Percentiles rank a stretch among this genome's conserved stretches.
Conservation (phyloP, 2,113 vertebrate species). For the Hemichromis elongatus region DNA sequence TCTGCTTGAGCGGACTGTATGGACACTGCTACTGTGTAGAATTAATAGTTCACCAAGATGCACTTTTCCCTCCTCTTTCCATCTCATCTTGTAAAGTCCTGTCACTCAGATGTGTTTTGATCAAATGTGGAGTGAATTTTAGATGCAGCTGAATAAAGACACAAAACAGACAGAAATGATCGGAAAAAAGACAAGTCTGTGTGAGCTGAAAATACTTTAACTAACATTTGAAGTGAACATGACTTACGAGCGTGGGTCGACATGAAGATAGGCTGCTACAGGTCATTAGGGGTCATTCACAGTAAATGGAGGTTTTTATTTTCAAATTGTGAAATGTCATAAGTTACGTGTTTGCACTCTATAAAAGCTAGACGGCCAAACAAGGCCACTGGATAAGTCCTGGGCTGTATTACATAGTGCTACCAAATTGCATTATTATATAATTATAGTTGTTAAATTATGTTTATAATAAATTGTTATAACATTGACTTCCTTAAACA, state of each 20-base stretch:
- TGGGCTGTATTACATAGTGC: neutral
- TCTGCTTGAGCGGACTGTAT: neutral
- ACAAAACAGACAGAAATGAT: neutral
- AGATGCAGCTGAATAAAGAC: neutral
- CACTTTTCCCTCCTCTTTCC: neutral
- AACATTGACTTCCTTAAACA: neutral
- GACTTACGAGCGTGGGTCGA: fast-evolving
- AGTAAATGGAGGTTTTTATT: neutral
- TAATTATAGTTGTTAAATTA: neutral
- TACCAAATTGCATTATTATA: neutral
- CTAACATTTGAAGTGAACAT: neutral
- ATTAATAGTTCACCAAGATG: neutral
- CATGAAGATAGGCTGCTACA: neutral
- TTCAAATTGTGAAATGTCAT: neutral
- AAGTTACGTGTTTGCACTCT: neutral
- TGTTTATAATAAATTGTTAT: neutral
- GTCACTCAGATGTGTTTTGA: neutral
- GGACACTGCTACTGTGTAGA: neutral
- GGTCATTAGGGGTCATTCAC: neutral
- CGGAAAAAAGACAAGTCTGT: neutral
- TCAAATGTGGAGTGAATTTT: neutral
- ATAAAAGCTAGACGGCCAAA: neutral
- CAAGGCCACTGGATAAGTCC: neutral
- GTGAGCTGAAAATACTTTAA: neutral
- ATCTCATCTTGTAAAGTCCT: neutral